Evolutionary conservation across 2,888 invertebrate genomes (phyloP).

Genomic region (Camptogramma bilineatum): DNA sequence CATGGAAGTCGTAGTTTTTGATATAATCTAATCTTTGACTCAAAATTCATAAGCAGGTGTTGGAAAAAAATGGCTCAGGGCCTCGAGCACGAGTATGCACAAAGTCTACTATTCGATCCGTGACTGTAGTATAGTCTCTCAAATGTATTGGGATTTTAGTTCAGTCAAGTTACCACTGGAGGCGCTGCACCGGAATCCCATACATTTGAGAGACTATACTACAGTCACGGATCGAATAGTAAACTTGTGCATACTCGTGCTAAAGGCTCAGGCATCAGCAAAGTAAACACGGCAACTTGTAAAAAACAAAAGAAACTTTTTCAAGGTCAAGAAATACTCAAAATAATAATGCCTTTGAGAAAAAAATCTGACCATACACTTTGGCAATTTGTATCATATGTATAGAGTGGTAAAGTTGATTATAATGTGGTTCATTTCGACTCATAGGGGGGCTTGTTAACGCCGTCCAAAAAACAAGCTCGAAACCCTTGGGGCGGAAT

Average conservation of each 20-base stretch:
- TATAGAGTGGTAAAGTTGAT: constrained; percentile 7
- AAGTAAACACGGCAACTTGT: constrained; percentile 32
- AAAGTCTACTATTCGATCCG: no score
- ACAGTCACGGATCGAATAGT: no score
- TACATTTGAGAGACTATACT: no score
- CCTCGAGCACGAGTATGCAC: no score
- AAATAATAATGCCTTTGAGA: constrained; percentile 33
- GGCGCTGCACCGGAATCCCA: no score
- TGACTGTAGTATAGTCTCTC: no score
- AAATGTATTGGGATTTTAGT: no score
- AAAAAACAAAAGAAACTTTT: constrained; percentile 46
- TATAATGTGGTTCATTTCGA: constrained; percentile 36
- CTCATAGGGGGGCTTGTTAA: constrained; percentile 66
- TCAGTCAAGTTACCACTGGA: no score
- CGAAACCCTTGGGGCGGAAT: constrained; percentile 79
- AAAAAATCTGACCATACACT: constrained; percentile 29
- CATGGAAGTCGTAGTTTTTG: no score
- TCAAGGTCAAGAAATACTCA: constrained; percentile 55
- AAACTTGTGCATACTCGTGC: no score
- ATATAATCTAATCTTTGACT: no score
- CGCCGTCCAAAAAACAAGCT: constrained; percentile 75
- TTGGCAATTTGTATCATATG: not conserved
- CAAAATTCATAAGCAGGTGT: constrained; percentile 8
- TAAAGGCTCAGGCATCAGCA: constrained; percentile 12
- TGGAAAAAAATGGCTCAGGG: no score